These are phyloP conservation scores for Xyrichtys novacula DNA, from an alignment of 2,797 vertebrate species.

Conservation along the genomic window DNA sequence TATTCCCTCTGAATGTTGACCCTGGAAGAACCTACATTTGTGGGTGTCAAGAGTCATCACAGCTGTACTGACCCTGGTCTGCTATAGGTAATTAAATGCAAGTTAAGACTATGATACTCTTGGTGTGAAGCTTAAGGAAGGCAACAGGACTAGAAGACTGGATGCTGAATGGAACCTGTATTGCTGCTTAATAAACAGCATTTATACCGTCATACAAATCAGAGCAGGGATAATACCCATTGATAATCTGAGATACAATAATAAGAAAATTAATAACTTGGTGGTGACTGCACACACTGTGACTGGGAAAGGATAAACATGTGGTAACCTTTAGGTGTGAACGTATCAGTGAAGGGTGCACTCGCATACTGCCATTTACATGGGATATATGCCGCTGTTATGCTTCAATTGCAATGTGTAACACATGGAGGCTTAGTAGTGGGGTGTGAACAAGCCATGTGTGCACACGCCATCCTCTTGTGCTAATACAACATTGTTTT, in stretches of 20 bases:
- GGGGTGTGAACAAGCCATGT: too few species aligned
- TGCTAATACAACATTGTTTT: too few species aligned
- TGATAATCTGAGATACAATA: not conserved
- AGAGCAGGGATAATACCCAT: too few species aligned
- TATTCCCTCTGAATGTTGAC: slow-evolving; percentile 24
- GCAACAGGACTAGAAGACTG: not conserved
- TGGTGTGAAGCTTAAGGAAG: not conserved
- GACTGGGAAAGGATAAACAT: too few species aligned
- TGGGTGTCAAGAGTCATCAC: slow-evolving; percentile 1
- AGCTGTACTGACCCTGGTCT: slow-evolving; percentile 3
- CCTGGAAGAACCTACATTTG: slow-evolving; percentile 34
- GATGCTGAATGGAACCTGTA: not conserved
- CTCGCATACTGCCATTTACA: too few species aligned
- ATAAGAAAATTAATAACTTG: not conserved
- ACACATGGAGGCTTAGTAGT: too few species aligned
- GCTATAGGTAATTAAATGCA: slow-evolving; percentile 5
- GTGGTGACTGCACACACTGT: too few species aligned
- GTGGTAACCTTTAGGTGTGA: too few species aligned
- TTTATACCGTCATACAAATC: not conserved
- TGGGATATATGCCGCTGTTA: too few species aligned
- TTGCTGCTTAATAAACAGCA: not conserved
- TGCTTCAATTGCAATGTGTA: too few species aligned
- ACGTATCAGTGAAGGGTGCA: too few species aligned
- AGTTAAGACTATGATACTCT: not conserved
- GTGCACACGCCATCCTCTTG: too few species aligned